Evolutionary conservation across 2,888 invertebrate genomes (phyloP).

Genomic region (Alloscopus bannaensis): DNA sequence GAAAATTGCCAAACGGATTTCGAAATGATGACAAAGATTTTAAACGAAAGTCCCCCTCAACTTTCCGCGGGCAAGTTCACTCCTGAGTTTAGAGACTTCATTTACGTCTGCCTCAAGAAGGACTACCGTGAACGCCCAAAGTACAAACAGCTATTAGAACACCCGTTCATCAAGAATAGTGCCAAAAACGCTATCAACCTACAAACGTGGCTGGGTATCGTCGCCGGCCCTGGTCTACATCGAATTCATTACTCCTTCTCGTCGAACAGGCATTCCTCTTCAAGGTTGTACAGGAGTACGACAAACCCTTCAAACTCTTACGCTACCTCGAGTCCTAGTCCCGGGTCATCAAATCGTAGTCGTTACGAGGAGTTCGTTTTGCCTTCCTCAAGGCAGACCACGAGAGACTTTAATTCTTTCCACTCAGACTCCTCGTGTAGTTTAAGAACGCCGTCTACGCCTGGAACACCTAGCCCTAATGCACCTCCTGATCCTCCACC

Average conservation of each 20-base stretch:
- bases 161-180: slow-evolving; percentile 90
- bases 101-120: slow-evolving; percentile 94
- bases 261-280: slow-evolving; percentile 58
- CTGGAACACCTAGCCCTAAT: slow-evolving; percentile 71
- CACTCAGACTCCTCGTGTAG: slow-evolving; percentile 68
- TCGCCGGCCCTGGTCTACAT: slow-evolving; percentile 64
- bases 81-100: slow-evolving; percentile 91
- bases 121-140: slow-evolving; percentile 95
- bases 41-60: slow-evolving; percentile 90
- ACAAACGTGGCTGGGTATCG: slow-evolving; percentile 86
- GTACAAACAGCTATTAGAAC: slow-evolving; percentile 92
- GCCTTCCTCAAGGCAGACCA: slow-evolving; percentile 61
- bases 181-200: slow-evolving; percentile 82
- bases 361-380: slow-evolving; percentile 70
- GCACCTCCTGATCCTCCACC: slow-evolving; percentile 73
- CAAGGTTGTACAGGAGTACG: slow-evolving; percentile 59
- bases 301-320: slow-evolving; percentile 62
- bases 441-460: slow-evolving; percentile 70
- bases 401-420: slow-evolving; percentile 65
- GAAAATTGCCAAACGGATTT: slow-evolving; percentile 97
- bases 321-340: slow-evolving; percentile 69
- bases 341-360: slow-evolving; percentile 66
- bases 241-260: slow-evolving; percentile 68
- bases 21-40: slow-evolving; percentile 94
- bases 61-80: slow-evolving; percentile 83